These are phyloP conservation scores for Hyla sarda DNA, from an alignment of 2,113 vertebrate genomes.

Conservation along the genomic window DNA sequence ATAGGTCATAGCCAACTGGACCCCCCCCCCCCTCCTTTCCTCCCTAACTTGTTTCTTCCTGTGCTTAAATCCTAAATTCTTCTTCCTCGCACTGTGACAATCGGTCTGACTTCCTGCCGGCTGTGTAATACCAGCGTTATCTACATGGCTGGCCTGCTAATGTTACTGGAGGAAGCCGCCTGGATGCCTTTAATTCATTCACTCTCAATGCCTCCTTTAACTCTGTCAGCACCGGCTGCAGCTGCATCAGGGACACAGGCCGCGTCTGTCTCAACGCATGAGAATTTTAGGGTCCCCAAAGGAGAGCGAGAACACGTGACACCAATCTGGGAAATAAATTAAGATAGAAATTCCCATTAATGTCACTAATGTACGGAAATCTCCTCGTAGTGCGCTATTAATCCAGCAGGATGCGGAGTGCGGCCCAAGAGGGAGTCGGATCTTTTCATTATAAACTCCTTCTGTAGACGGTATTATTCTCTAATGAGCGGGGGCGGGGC, in stretches of 20 bases:
- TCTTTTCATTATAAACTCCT: neutral
- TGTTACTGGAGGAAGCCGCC: neutral
- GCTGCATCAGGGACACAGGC: neutral
- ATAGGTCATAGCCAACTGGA: neutral
- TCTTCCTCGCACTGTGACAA: neutral
- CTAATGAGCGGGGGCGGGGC: neutral
- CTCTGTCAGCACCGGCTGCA: neutral
- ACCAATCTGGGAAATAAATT: neutral
- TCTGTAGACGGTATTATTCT: neutral
- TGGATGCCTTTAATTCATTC: conserved; percentile 11
- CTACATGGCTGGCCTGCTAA: conserved; percentile 35
- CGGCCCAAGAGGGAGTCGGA: neutral
- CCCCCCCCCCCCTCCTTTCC: neutral
- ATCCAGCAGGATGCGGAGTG: neutral
- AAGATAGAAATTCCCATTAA: neutral
- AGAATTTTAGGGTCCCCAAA: neutral
- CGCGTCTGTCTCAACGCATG: neutral
- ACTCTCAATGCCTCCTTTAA: neutral
- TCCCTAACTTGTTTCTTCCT: neutral
- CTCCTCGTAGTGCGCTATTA: neutral
- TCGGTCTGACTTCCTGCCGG: neutral
- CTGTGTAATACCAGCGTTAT: conserved; percentile 13
- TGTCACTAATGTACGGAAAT: neutral
- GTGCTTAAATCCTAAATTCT: conserved; percentile 11
- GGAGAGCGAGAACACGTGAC: neutral